These are phyloP conservation scores for Eumeta japonica DNA, from an alignment of 1,140 invertebrate species.

Conservation along the genomic window DNA sequence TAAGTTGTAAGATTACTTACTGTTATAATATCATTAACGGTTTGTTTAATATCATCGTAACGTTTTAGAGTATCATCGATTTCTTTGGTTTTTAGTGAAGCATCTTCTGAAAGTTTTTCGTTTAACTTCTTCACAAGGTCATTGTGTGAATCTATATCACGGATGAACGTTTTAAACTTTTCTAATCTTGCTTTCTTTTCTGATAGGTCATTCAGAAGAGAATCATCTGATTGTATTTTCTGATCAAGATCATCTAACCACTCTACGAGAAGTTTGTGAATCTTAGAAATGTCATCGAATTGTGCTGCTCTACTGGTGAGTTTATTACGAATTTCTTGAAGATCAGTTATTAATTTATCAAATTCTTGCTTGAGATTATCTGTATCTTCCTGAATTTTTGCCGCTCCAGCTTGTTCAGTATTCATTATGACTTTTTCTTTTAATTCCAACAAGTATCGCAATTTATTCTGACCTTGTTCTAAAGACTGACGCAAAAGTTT, in stretches of 20 bases:
- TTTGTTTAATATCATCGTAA: constrained; percentile 68
- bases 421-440: constrained; percentile 92
- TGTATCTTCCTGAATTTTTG: constrained; percentile 86
- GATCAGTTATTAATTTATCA: constrained; percentile 77
- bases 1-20: constrained; percentile 40
- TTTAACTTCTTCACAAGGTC: constrained; percentile 75
- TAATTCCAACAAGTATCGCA: constrained; percentile 84
- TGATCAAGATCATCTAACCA: constrained; percentile 84
- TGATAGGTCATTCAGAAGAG: constrained; percentile 77
- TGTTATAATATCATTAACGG: constrained; percentile 64
- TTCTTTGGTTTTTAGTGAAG: constrained; percentile 64
- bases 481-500: constrained; percentile 81
- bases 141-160: constrained; percentile 74
- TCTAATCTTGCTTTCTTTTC: constrained; percentile 87
- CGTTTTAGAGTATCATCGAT: constrained; percentile 69
- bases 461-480: constrained; percentile 88
- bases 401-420: constrained; percentile 81
- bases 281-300: constrained; percentile 83
- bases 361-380: constrained; percentile 85
- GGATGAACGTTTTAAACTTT: constrained; percentile 75
- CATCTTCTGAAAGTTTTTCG: constrained; percentile 64
- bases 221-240: constrained; percentile 73
- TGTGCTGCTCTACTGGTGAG: constrained; percentile 68
- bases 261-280: constrained; percentile 73
- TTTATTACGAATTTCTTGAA: constrained; percentile 75